phyloP scores from a whole-genome alignment of 2,113 vertebrate genomes.

The Myrmophylax atrothorax region DNA sequence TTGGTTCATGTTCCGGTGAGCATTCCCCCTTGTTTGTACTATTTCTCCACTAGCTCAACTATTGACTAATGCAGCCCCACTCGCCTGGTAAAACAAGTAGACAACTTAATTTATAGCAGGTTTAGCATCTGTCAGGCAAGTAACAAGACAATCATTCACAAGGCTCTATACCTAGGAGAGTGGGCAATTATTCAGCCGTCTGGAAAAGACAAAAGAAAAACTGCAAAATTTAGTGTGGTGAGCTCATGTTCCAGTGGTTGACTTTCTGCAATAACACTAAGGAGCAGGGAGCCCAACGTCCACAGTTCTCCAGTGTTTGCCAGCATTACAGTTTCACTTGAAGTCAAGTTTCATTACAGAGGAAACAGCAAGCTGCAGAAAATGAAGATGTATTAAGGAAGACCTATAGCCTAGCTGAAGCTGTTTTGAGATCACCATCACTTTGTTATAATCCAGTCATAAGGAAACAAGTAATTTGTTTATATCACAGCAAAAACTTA shows the following conservation, averaged over 20 bases:
- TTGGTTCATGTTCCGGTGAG: not conserved
- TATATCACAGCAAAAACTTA: not conserved
- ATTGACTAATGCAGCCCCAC: not conserved
- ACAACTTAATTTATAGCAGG: slow-evolving; percentile 51
- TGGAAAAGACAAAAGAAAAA: slow-evolving; percentile 45
- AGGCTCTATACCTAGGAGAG: not conserved
- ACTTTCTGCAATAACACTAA: not conserved
- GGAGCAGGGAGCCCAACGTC: not conserved
- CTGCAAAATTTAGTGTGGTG: not conserved
- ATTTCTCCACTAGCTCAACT: not conserved
- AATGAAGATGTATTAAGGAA: not conserved
- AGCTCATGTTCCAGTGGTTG: not conserved
- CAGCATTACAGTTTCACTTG: not conserved
- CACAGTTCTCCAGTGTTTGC: not conserved
- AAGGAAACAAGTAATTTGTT: not conserved
- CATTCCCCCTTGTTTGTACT: not conserved
- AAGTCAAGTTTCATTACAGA: not conserved
- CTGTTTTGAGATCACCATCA: not conserved
- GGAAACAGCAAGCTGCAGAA: not conserved
- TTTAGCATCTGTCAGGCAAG: slow-evolving; percentile 47
- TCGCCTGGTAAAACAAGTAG: not conserved
- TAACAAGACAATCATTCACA: slow-evolving; percentile 37
- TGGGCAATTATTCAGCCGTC: not conserved
- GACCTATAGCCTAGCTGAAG: not conserved
- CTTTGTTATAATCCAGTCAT: not conserved